Conservation (phyloP, 2,888 invertebrate genomes). For the Linnaemya vulpina region DNA sequence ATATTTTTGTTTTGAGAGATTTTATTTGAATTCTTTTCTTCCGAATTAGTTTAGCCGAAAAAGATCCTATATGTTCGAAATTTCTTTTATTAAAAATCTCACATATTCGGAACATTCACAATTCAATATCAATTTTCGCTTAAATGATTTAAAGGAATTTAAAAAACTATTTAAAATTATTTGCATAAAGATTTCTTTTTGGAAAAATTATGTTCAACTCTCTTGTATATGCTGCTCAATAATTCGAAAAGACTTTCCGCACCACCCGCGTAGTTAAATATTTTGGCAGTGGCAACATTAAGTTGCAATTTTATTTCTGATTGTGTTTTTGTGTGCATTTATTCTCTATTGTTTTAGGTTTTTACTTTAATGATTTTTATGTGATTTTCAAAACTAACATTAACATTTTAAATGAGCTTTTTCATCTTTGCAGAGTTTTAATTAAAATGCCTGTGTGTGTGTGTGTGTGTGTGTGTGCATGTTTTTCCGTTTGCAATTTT, state of each 20-base stretch:
- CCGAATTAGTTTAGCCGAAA: too few relatives aligned
- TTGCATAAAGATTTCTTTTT: too few relatives aligned
- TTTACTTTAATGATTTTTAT: slow-evolving; percentile 65
- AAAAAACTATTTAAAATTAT: too few relatives aligned
- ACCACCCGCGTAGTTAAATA: background rate
- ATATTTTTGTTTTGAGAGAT: too few relatives aligned
- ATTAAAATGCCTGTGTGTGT: slow-evolving; percentile 33
- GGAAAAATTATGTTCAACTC: background rate
- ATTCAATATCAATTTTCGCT: too few relatives aligned
- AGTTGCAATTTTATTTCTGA: background rate
- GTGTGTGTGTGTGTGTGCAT: background rate
- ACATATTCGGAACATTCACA: too few relatives aligned
- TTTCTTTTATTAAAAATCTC: too few relatives aligned
- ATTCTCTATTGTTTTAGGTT: slow-evolving; percentile 58
- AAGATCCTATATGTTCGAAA: too few relatives aligned
- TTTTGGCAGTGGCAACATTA: slow-evolving; percentile 28
- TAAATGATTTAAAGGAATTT: too few relatives aligned
- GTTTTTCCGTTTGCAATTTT: slow-evolving; percentile 20
- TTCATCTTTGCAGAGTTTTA: slow-evolving; percentile 46
- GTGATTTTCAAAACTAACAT: slow-evolving; percentile 66
- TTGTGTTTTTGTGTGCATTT: slow-evolving; percentile 15
- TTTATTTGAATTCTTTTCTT: too few relatives aligned
- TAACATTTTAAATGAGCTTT: slow-evolving; percentile 68
- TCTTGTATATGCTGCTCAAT: background rate
- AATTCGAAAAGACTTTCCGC: slow-evolving; percentile 2